Evolutionary conservation across 2,888 invertebrate genomes (phyloP), one percentile per base, ranked within the genome.

Genomic region (Charanyca ferruginea): DNA sequence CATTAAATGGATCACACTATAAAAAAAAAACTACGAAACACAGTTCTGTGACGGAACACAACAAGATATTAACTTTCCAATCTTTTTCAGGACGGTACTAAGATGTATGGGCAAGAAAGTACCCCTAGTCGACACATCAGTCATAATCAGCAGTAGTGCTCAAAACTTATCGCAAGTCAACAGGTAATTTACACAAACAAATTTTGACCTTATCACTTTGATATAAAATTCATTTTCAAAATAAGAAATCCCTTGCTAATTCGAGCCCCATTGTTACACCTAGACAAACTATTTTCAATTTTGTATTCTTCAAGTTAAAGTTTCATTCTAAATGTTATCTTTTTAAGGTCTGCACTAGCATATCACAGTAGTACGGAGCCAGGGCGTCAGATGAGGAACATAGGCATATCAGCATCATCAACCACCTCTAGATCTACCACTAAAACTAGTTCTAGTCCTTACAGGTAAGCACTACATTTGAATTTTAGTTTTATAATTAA

Each of bases 401-500:
- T 99, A 73, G 99, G 99, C 38, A 99, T 99, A 81, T 99, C 99
- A 13, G 98, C 99, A 0, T 98, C 99, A 0, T 98, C 98, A 69
- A 99, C 99, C 0, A 99, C 99, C 0, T 99, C 98, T 1, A 96
- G 98, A 75, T 99, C 99, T 35, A 99, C 99, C 0, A 98, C 98
- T 54, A 99, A 99, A 91, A 99, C 99, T 16, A 98, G 98, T 83
- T 98, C 98, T 32, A 98, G 98, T 90, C 98, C 98, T 11, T 99
- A 99, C 88, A 97, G 98, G 97, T 97, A 89, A 76, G 16, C 41
- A 22, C 11, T 22, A 20, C 16, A 16, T 45, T 47, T 32, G 2
- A 32, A n/a, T n/a, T 32, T 25, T 32, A 32, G 32, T 11, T 32
- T 32, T 32, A 32, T 32, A 32, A 11, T n/a, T n/a, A n/a, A n/a